Percentiles rank a stretch among this genome's conserved stretches.
phyloP scores from a whole-genome alignment of 1,140 invertebrate genomes.

The Pseudomyrmex gracilis region DNA sequence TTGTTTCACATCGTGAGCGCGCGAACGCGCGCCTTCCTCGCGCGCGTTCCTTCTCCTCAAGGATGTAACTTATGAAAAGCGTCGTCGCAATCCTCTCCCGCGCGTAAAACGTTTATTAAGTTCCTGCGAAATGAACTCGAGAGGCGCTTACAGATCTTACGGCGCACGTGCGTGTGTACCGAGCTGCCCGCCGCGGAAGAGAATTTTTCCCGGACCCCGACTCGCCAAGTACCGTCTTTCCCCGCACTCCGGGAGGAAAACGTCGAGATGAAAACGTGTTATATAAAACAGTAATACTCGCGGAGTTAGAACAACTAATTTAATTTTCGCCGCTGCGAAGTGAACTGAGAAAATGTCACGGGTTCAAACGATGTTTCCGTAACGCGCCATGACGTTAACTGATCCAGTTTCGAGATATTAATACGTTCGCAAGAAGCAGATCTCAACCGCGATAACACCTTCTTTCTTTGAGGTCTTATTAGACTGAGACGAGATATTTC shows the following conservation, averaged over 20 bases:
- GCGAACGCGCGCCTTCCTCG: slow-evolving; percentile 16
- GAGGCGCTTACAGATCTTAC: slow-evolving; percentile 56
- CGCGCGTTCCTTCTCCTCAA: too few species aligned
- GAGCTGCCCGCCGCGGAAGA: slow-evolving; percentile 22
- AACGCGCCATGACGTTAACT: slow-evolving; percentile 20
- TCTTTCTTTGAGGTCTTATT: slow-evolving; percentile 18
- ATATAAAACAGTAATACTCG: slow-evolving; percentile 40
- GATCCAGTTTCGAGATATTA: slow-evolving; percentile 43
- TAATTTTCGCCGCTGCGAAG: slow-evolving; percentile 40
- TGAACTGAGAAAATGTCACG: slow-evolving; percentile 46
- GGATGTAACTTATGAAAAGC: slow-evolving; percentile 61
- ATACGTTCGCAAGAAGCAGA: slow-evolving; percentile 22
- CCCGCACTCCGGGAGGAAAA: neutral
- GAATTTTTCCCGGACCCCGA: neutral
- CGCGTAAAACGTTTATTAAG: slow-evolving; percentile 74
- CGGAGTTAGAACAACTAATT: slow-evolving; percentile 47
- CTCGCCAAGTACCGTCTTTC: too few species aligned
- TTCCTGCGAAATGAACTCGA: slow-evolving; percentile 69
- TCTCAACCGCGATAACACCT: neutral
- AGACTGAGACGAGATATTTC: too few species aligned
- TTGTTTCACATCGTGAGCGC: slow-evolving; percentile 56
- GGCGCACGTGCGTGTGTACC: slow-evolving; percentile 48
- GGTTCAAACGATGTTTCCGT: slow-evolving; percentile 22
- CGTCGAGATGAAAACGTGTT: slow-evolving; percentile 45
- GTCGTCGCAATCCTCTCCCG: slow-evolving; percentile 50